A percentile compares a stretch with the other conserved stretches of the same genome.
These are phyloP conservation scores for Teinopalpus imperialis DNA, from an alignment of 2,888 invertebrate species.

Conservation along the genomic window DNA sequence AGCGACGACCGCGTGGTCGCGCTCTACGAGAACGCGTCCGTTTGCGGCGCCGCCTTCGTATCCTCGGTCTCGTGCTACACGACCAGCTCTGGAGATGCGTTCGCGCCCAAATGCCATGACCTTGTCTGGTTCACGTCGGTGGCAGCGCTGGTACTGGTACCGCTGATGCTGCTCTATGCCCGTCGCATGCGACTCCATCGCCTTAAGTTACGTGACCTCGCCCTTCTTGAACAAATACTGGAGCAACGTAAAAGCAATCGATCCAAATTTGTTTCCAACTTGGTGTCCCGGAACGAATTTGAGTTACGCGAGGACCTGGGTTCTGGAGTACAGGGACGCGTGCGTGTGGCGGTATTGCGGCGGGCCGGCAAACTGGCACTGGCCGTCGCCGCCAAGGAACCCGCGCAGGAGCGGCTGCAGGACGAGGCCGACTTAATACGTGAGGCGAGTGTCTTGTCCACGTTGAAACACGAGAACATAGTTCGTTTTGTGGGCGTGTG, in stretches of 20 bases:
- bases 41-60: neutral
- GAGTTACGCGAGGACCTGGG: conserved; percentile 49
- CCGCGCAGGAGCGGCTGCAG: conserved; percentile 82
- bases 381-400: conserved; percentile 91
- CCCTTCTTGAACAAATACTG: conserved; percentile 36
- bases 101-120: conserved; percentile 84
- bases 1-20: conserved; percentile 14
- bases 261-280: conserved; percentile 33
- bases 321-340: conserved; percentile 54
- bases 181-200: conserved; percentile 75
- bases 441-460: conserved; percentile 94
- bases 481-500: conserved; percentile 89
- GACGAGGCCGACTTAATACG: conserved; percentile 88
- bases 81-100: conserved; percentile 52
- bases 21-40: conserved; percentile 15
- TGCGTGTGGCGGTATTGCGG: conserved; percentile 47
- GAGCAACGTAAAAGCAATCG: conserved; percentile 37
- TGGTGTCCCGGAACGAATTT: conserved; percentile 42
- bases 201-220: conserved; percentile 33
- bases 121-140: conserved; percentile 68
- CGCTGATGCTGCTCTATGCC: conserved; percentile 79
- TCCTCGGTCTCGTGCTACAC: conserved; percentile 1
- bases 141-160: conserved; percentile 74
- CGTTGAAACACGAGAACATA: conserved; percentile 92
- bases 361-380: conserved; percentile 49